Conservation (phyloP, 2,113 vertebrate genomes). For the Sialia sialis region DNA sequence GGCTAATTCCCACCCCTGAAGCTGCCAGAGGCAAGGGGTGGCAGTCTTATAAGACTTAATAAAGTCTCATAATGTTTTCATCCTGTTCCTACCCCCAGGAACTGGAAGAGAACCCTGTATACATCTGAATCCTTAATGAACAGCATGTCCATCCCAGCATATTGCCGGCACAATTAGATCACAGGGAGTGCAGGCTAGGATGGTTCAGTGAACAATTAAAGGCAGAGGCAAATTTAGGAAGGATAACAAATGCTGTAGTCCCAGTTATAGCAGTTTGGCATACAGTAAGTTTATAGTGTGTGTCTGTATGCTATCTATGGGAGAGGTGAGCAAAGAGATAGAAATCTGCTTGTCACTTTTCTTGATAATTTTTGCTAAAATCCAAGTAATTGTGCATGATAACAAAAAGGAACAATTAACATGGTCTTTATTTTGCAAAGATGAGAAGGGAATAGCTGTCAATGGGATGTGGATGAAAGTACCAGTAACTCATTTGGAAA, state of each 20-base stretch:
- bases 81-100: background rate
- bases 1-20: constrained; percentile 10
- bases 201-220: background rate
- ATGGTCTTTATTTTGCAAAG: background rate
- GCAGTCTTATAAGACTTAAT: background rate
- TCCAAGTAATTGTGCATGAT: background rate
- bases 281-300: background rate
- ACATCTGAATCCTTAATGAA: constrained; percentile 6
- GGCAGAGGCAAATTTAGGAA: background rate
- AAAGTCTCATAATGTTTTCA: constrained; percentile 19
- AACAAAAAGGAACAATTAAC: background rate
- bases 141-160: background rate
- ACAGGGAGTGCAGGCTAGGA: background rate
- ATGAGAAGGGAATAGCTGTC: background rate
- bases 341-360: background rate
- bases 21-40: constrained; percentile 21
- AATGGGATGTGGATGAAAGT: background rate
- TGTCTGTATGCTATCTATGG: background rate
- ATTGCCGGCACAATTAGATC: background rate
- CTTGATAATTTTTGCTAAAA: background rate
- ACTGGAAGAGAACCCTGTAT: background rate
- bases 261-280: background rate
- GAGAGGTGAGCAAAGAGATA: background rate
- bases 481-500: background rate
- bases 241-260: background rate